Evolutionary conservation across 2,888 invertebrate genomes (phyloP).

Genomic region (Asteroscopus sphinx): DNA sequence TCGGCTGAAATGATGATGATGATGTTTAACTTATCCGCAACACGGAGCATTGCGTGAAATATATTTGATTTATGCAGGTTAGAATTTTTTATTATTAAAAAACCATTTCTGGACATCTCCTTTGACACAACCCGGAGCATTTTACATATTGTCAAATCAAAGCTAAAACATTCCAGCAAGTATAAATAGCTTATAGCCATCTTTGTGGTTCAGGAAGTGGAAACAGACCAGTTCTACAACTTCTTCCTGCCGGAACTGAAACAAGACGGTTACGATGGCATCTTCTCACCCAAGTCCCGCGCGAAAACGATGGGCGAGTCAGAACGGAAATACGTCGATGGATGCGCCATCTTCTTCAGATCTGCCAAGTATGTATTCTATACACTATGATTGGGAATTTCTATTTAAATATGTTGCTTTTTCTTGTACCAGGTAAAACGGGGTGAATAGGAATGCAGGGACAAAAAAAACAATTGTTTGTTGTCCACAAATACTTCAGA

Average conservation of each 20-base stretch:
- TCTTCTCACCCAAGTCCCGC: slow-evolving; percentile 99
- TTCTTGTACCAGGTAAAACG: no score
- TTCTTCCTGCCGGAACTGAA: slow-evolving; percentile 98
- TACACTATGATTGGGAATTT: neutral
- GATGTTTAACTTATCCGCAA: no score
- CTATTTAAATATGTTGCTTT: neutral
- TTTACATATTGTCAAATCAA: neutral
- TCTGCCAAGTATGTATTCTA: slow-evolving; percentile 92
- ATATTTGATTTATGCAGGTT: no score
- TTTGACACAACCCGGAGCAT: no score
- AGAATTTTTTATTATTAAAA: no score
- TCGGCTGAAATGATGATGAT: no score
- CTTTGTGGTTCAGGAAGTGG: slow-evolving; percentile 95
- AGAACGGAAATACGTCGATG: slow-evolving; percentile 99
- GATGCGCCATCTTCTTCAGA: slow-evolving; percentile 99
- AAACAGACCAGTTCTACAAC: slow-evolving; percentile 99
- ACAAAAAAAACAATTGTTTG: no score
- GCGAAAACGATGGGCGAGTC: slow-evolving; percentile 99
- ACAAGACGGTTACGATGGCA: slow-evolving; percentile 97
- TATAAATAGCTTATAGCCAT: neutral
- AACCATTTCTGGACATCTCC: no score
- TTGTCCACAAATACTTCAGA: no score
- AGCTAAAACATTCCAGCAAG: no score
- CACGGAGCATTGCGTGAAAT: no score
- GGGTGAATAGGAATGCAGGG: no score